Evolutionary conservation across 2,888 invertebrate species (phyloP).

Genomic region (Chrysopilus asiliformis): DNA sequence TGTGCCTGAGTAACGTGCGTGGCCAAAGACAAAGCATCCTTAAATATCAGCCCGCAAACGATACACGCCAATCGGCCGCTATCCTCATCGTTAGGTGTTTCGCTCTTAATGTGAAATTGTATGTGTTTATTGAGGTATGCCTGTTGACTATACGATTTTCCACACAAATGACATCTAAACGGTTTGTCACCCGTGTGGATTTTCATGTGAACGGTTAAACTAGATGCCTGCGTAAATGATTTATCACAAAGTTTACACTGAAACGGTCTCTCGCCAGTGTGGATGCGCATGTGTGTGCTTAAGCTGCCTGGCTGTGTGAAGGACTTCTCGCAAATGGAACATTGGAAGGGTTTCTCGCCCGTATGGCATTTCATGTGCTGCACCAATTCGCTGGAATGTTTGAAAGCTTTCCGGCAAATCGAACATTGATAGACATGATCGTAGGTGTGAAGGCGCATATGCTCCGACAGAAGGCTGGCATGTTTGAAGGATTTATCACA

Average conservation of each 20-base stretch:
- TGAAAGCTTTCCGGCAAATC: conserved; percentile 31
- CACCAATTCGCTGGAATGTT: conserved; percentile 33
- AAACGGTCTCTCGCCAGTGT: conserved; percentile 34
- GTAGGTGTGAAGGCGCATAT: conserved; percentile 34
- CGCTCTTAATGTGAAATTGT: conserved; percentile 22
- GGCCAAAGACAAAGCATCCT: conserved; percentile 28
- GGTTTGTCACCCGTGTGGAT: conserved; percentile 33
- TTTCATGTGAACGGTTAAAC: conserved; percentile 35
- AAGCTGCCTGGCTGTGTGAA: conserved; percentile 35
- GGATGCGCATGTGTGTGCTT: conserved; percentile 35
- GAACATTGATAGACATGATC: conserved; percentile 33
- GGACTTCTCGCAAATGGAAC: conserved; percentile 34
- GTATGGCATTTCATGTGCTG: conserved; percentile 37
- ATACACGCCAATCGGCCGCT: conserved; percentile 21
- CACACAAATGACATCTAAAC: conserved; percentile 29
- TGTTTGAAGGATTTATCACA: conserved; percentile 36
- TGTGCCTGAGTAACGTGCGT: conserved; percentile 30
- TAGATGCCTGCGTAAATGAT: conserved; percentile 35
- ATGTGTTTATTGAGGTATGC: conserved; percentile 32
- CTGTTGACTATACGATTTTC: conserved; percentile 32
- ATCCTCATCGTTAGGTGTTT: neutral
- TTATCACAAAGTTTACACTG: conserved; percentile 34
- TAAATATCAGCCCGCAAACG: conserved; percentile 30
- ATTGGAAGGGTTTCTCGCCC: conserved; percentile 36
- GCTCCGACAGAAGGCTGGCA: conserved; percentile 32